Evolutionary conservation across 2,797 vertebrate genomes (phyloP).

Genomic region (Coracias cyanogaster): DNA sequence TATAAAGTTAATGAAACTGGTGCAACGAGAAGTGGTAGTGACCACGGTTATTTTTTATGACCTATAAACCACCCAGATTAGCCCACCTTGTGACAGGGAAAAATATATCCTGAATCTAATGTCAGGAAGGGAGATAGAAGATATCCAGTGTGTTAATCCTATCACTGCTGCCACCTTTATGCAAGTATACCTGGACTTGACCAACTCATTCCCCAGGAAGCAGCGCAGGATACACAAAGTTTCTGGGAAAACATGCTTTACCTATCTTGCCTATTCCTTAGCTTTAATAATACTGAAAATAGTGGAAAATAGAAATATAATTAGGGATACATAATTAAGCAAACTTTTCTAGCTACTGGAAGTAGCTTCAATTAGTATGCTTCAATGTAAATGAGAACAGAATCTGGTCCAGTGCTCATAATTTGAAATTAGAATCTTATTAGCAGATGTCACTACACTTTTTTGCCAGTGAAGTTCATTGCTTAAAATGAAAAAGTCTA

Average conservation of each 20-base stretch:
- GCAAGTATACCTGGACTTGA: neutral
- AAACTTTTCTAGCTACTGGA: conserved; percentile 12
- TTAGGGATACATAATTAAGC: neutral
- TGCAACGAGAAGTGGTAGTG: neutral
- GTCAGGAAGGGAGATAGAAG: conserved; percentile 4
- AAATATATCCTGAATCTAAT: neutral
- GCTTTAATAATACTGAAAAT: conserved; percentile 23
- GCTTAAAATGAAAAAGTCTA: conserved; percentile 17
- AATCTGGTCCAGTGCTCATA: neutral
- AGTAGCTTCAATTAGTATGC: neutral
- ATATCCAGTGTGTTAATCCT: neutral
- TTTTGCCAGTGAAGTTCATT: neutral
- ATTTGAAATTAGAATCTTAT: conserved; percentile 35
- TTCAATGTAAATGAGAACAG: neutral
- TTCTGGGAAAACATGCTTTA: neutral
- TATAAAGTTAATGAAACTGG: neutral
- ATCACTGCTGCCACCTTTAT: neutral
- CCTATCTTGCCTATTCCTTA: neutral
- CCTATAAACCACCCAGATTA: neutral
- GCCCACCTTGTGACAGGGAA: neutral
- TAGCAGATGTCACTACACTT: conserved; percentile 12
- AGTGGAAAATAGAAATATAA: neutral
- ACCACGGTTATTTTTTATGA: neutral
- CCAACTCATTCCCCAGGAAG: neutral
- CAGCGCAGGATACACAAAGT: neutral